Base-by-base conservation (phyloP, 2,113 vertebrate genomes). In the Pholis gunnellus region DNA sequence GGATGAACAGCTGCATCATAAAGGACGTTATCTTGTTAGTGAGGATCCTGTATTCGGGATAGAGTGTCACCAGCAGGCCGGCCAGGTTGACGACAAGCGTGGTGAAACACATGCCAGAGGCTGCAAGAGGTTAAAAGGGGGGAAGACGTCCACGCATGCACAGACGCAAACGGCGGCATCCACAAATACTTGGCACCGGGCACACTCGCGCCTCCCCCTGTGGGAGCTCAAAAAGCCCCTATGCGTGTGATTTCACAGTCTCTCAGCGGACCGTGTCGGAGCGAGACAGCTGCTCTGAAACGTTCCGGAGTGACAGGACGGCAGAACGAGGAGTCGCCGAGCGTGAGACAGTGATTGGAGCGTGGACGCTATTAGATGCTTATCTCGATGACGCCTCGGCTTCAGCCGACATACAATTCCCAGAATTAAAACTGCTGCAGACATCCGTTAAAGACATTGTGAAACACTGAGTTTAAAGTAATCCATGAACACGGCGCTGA, bases 281-380 rank as follows among this genome's bases (percentile, higher is more conserved):
- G 69, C 5, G 0, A 79, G 75, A 73, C 88, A 91, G 85, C 89
- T 92, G 88, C 84, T 74, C 36, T 34, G 42, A 75, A 73, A 82
- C 67, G 77, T 88, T 82, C 82, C 1, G n/a, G 66, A 78, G 76
- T 82, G 87, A 86, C 80, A 42, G 63, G 87, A 50, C 20, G 22
- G 80, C 72, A 65, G 60, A 72, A 25, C 34, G 64, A 75, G 68
- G 81, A 85, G 72, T 48, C 74, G 9, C 71, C 74, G 61, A 38
- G 84, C 75, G 50, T 75, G 68, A 81, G 59, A 75, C 78, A 56
- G 69, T 34, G 79, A 88, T 66, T 84, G 67, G 66, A 72, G 29
- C 7, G 18, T 31, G 70, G 77, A 77, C 54, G 78, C 72, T 6
- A 27, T 71, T 57, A 66, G 56, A 81, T 75, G 61, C 38, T 83